Evolutionary conservation across 2,113 vertebrate species (phyloP), one percentile per base, ranked within the genome.

Genomic region (Spermophilus dauricus): DNA sequence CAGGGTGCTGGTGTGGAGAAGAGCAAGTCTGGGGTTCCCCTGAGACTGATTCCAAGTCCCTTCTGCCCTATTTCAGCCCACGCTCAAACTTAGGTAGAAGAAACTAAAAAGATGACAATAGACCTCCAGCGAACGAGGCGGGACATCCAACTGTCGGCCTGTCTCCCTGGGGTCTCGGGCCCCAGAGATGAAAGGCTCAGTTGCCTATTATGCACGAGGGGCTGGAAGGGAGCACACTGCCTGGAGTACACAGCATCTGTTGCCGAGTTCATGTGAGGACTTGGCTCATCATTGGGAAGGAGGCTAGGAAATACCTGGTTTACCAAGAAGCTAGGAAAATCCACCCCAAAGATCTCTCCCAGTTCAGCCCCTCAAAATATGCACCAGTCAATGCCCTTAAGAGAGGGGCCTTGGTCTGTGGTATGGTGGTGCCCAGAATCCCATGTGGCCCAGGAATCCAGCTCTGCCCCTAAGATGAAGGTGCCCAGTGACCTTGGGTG

Each of bases 181-280:
- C 92, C 1, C 0, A 13, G 34, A 75, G 45, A 78, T 53, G 81
- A 80, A 96, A 96, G 80, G 30, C 63, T 91, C 14, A 1, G 32
- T 80, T 89, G 61, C 91, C 42, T 94, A 18, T 84, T 73, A 61
- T 56, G 69, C 77, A 93, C 96, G 81, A 91, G 61, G 73, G 76
- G 37, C 97, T 97, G 77, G 85, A 86, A 96, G 95, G 95, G 81
- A 92, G 48, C 85, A 85, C 98, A 83, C 86, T 78, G 10, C 81
- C 90, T 82, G 80, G 96, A 97, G 97, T 92, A 98, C 98, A 97
- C 87, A 96, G 96, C 80, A 82, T 97, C 97, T 98, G 96, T 91
- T 63, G 95, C 94, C 0, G 34, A 97, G 98, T 91, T 97, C 93
- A 78, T 81, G 85, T 85, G 91, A 97, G 37, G 97, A 97, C 88